Base-by-base conservation (phyloP, 2,113 vertebrate genomes). In the Tragelaphus imberbis region DNA sequence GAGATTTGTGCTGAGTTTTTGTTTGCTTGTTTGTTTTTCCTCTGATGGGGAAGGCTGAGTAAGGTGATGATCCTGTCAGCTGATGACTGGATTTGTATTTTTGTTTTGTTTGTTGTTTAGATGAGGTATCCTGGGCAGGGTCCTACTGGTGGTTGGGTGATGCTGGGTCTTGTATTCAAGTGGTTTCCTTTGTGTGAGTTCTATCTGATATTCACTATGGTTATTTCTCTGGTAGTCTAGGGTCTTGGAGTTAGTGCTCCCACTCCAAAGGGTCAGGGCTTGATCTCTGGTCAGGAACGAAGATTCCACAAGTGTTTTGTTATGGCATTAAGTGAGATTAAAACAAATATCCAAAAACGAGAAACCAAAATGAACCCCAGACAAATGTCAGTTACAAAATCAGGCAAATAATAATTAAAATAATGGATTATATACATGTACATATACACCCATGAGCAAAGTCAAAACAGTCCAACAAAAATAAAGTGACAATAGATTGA, bases 171-270 rank as follows among this genome's bases (percentile, higher is more conserved):
- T 36, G 33, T 21, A 5, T 21, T 68, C 33, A 36, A 5, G 65
- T 21, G 33, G 65, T 68, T 36, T 21, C 33, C 33, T 68, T 21
- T 36, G 65, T 68, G 17, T 36, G 65, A 68, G 33, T 19, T 36
- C 65, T 36, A 5, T 68, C 2, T 68, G 4, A 68, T 36, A 5
- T 2, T 5, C 65, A 4, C 8, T 36, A 21, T 4, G 1, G 8
- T 36, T 21, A 68, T 17, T 36, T 21, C 65, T 68, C 65, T 68
- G 65, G 65, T 68, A 21, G 8, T 68, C 33, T 36, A 21, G 17
- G 65, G 17, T 36, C 65, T 68, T 68, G 4, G 65, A 68, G 65
- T 36, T 4, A 68, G 65, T 68, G 65, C 65, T 68, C 17, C 65
- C 17, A 36, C 8, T 68, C 33, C 65, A 68, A 21, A 68, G 65